Conservation (phyloP, 1,140 invertebrate species). For the Nixonia krombeini region DNA sequence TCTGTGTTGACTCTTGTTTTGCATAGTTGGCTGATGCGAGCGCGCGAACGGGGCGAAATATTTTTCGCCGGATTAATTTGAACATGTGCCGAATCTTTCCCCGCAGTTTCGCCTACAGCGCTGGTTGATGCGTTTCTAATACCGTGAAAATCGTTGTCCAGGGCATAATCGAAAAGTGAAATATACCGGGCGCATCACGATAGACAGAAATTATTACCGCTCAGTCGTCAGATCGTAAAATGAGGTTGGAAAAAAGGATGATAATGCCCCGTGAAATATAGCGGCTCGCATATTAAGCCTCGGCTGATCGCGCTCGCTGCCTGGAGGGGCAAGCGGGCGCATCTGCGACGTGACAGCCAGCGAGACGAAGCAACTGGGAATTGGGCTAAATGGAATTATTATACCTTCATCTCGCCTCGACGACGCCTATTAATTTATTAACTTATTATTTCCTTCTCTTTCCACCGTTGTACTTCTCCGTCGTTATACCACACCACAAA, state of each 20-base stretch:
- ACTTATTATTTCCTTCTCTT: conserved; percentile 22
- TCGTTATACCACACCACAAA: too few species aligned
- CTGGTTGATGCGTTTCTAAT: too few species aligned
- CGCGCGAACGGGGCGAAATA: too few species aligned
- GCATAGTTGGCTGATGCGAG: neutral
- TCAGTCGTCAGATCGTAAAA: conserved; percentile 45
- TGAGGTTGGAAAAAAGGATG: conserved; percentile 40
- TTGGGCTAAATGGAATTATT: conserved; percentile 45
- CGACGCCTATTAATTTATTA: conserved; percentile 47
- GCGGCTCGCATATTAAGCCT: conserved; percentile 43
- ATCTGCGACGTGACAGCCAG: conserved; percentile 37
- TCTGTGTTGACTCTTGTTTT: conserved; percentile 13
- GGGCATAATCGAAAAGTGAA: conserved; percentile 21
- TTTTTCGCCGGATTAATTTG: too few species aligned
- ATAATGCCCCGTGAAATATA: conserved; percentile 45
- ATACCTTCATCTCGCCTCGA: conserved; percentile 30
- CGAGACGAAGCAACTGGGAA: conserved; percentile 31
- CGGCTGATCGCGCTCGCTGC: conserved; percentile 25
- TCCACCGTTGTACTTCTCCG: too few species aligned
- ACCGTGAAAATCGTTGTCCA: neutral
- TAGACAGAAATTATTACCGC: conserved; percentile 43
- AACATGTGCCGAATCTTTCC: too few species aligned
- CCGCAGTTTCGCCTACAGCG: too few species aligned
- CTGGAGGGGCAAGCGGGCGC: conserved; percentile 11
- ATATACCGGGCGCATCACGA: conserved; percentile 22